Evolutionary conservation across 2,797 vertebrate species (phyloP).

Genomic region (Danionella dracula): DNA sequence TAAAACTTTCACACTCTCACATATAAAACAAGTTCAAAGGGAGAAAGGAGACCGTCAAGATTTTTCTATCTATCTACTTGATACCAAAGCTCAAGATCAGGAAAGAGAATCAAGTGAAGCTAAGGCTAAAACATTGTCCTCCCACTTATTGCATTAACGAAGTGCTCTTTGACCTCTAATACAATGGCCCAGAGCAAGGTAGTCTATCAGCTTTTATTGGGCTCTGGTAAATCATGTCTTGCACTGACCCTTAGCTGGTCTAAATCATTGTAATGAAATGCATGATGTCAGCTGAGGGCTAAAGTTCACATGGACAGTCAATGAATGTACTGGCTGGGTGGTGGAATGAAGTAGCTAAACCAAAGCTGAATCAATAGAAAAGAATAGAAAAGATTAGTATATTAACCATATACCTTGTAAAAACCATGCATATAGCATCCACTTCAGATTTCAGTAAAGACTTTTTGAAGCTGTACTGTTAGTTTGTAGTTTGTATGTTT

Average conservation of each 20-base stretch:
- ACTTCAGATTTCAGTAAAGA: no score
- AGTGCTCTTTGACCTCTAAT: slow-evolving; percentile 29
- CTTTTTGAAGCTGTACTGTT: no score
- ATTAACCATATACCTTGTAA: background rate
- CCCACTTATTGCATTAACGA: slow-evolving; percentile 25
- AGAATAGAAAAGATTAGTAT: background rate
- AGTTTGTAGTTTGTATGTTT: no score
- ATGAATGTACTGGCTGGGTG: background rate
- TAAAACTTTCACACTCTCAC: no score
- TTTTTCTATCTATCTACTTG: background rate
- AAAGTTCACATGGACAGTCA: slow-evolving; percentile 36
- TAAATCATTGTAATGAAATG: slow-evolving; percentile 67
- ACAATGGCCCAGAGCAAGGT: slow-evolving; percentile 36
- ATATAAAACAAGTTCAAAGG: background rate
- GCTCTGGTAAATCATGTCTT: slow-evolving; percentile 57
- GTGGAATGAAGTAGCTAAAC: background rate
- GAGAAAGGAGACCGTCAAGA: no score
- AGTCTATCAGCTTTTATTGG: slow-evolving; percentile 59
- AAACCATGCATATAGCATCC: no score
- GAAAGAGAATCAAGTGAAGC: background rate
- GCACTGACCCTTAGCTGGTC: slow-evolving; percentile 27
- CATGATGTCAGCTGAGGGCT: slow-evolving; percentile 52
- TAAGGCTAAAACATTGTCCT: background rate
- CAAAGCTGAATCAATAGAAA: background rate
- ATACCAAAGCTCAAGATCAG: background rate